Conservation (phyloP, 1,140 invertebrate species). For the Steinernema khuongi region DNA sequence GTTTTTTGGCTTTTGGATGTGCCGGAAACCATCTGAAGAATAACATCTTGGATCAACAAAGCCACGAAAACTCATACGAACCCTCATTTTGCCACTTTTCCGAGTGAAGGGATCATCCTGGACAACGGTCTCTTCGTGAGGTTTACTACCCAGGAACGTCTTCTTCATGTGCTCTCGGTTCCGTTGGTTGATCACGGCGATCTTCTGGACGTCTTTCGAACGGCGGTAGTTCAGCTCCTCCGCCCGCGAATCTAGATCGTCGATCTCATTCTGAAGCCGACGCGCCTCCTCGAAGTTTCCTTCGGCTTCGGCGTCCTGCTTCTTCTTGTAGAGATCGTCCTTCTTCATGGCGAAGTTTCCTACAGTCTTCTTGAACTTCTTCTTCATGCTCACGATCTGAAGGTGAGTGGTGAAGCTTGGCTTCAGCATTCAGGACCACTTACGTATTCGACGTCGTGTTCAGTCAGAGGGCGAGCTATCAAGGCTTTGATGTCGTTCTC, state of each 20-base stretch:
- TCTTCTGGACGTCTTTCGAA: not conserved
- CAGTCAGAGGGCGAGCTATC: constrained; percentile 80
- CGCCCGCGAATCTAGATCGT: not conserved
- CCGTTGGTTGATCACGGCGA: not conserved
- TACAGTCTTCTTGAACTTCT: constrained; percentile 80
- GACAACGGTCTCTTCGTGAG: not conserved
- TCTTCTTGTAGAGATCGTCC: constrained; percentile 82
- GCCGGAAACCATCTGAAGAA: not conserved
- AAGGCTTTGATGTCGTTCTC: constrained; percentile 80
- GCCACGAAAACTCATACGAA: not conserved
- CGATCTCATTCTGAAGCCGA: not conserved
- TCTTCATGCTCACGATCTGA: constrained; percentile 84
- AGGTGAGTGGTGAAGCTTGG: constrained; percentile 36
- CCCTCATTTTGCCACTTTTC: not conserved
- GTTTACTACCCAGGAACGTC: not conserved
- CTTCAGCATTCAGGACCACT: constrained; percentile 27
- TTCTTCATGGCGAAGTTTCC: constrained; percentile 97
- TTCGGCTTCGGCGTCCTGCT: constrained; percentile 60
- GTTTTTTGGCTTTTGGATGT: not conserved
- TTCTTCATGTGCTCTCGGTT: constrained; percentile 9
- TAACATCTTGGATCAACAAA: not conserved
- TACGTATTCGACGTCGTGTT: constrained; percentile 72
- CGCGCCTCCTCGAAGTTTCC: not conserved
- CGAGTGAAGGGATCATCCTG: not conserved
- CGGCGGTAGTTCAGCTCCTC: not conserved